phyloP scores from a whole-genome alignment of 1,140 invertebrate species.

The Heliconius himera region DNA sequence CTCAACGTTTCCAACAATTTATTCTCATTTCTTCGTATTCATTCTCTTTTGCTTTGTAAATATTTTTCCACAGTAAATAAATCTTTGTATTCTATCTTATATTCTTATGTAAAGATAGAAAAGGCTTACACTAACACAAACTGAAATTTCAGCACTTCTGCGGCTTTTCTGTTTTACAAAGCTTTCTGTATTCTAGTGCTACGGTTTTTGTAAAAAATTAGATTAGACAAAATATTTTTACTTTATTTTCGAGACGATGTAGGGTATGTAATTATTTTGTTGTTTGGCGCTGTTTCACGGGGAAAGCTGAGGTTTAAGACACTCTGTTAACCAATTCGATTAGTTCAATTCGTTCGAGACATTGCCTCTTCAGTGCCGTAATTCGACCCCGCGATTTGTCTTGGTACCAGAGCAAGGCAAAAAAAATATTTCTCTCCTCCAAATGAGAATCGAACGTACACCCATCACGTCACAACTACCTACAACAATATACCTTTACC shows the following conservation, averaged over 20 bases:
- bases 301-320: too few relatives aligned
- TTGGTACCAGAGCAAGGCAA: too few relatives aligned
- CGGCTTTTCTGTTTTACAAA: background rate
- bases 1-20: background rate
- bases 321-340: too few relatives aligned
- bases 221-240: background rate
- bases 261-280: too few relatives aligned
- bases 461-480: too few relatives aligned
- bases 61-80: background rate
- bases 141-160: background rate
- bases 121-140: slow-evolving; percentile 4
- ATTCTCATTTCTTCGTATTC: background rate
- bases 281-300: too few relatives aligned
- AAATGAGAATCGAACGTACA: too few relatives aligned
- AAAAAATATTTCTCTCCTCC: too few relatives aligned
- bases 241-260: background rate
- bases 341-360: too few relatives aligned
- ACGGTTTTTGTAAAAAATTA: background rate
- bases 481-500: too few relatives aligned
- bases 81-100: background rate
- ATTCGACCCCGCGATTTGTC: too few relatives aligned
- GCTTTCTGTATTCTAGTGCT: background rate
- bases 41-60: background rate
- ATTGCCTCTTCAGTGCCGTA: too few relatives aligned
- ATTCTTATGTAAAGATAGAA: slow-evolving; percentile 7